These are phyloP conservation scores for Lepidothrix coronata DNA, from an alignment of 2,113 vertebrate species.

Conservation along the genomic window DNA sequence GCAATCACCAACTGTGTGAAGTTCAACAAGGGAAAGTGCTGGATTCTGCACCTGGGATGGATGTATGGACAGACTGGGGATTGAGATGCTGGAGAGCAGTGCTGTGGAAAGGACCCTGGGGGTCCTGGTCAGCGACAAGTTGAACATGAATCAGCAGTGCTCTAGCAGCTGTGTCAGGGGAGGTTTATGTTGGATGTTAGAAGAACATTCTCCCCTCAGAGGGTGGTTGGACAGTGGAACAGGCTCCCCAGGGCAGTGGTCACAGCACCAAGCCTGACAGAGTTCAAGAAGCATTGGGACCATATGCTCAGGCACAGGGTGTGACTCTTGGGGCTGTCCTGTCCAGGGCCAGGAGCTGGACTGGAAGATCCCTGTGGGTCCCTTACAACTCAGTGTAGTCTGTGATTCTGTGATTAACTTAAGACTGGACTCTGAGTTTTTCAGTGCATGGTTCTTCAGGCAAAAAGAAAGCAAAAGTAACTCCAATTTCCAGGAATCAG, in stretches of 20 bases:
- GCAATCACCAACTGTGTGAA: background rate
- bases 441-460: background rate
- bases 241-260: background rate
- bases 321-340: background rate
- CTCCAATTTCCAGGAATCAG: background rate
- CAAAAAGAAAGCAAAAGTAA: background rate
- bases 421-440: background rate
- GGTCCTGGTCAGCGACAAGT: background rate
- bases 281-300: background rate
- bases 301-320: background rate
- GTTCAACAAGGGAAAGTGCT: background rate
- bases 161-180: background rate
- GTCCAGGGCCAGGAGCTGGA: background rate
- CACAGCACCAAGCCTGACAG: background rate
- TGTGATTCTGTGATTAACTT: background rate
- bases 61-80: background rate
- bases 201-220: background rate
- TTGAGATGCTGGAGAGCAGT: background rate
- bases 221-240: background rate
- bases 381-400: background rate
- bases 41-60: background rate
- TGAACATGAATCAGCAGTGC: background rate
- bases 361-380: background rate
- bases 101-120: background rate
- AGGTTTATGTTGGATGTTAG: background rate